Base-by-base conservation (phyloP, 2,797 vertebrate genomes). In the Apogon talboti region DNA sequence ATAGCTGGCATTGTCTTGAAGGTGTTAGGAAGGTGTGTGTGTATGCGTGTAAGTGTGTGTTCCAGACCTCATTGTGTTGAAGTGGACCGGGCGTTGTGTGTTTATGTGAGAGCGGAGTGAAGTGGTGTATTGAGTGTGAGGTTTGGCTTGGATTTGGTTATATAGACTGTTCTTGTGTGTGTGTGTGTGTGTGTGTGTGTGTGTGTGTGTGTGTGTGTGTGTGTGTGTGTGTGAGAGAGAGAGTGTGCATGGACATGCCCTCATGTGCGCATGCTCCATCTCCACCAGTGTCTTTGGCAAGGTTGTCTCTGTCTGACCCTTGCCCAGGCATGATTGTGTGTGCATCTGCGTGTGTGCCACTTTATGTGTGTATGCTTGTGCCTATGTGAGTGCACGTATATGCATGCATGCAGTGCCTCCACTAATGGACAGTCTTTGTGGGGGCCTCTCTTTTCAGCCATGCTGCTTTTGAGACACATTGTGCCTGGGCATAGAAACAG, bases 381-480 rank as follows among this genome's bases (percentile, higher is more conserved):
- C 56, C 40, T 66, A 51, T 64, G 68, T 47, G 14, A 66, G 81
- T 68, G 72, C 64, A 68, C 37, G 18, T 76, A 79, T 60, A 59
- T 70, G 56, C 69, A 78, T 86, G 80, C 67, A 72, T 85, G 82
- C 81, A 74, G 81, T 75, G 79, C 71, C 78, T 87, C 73, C 56
- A 59, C 83, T 88, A 90, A 90, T 90, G 82, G 82, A 87, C 78
- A 77, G 75, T 85, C 82, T 91, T 91, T 92, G 87, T 84, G 79
- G 86, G 87, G 82, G 79, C 74, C 83, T 88, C 86, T 83, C 87
- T 83, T 90, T 91, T 91, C 86, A 90, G 81, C 81, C 65, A 78
- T 78, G 72, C 84, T 89, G 87, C 89, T 88, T 92, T 89, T 87
- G 79, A 92, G 85, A 81, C 85, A 86, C 87, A 86, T 90, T 87